Evolutionary conservation across 2,113 vertebrate genomes (phyloP).

Genomic region (Sphyrna mokarran): DNA sequence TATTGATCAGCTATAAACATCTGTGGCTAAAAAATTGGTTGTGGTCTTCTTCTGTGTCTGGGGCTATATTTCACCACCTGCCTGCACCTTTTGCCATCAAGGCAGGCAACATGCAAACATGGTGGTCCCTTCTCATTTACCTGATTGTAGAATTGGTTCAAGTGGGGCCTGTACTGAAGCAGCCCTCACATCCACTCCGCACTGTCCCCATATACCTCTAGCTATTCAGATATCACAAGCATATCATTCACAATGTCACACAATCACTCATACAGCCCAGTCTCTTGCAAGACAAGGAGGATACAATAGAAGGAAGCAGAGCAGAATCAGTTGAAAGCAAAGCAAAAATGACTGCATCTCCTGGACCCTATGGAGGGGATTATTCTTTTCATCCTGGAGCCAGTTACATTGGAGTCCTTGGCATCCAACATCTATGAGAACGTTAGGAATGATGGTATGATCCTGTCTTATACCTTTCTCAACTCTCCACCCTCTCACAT

Average conservation of each 20-base stretch:
- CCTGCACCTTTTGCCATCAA: neutral
- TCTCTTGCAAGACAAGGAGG: neutral
- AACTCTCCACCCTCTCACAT: neutral
- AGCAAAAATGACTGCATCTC: neutral
- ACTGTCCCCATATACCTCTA: neutral
- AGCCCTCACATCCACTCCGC: no score
- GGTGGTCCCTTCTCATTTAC: neutral
- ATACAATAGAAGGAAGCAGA: neutral
- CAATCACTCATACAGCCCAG: neutral
- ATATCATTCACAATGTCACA: neutral
- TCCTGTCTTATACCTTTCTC: neutral
- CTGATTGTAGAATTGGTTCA: neutral
- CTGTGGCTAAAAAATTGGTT: neutral
- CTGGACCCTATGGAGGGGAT: neutral
- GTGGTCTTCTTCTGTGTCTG: neutral
- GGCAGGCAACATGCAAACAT: neutral
- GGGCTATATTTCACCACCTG: neutral
- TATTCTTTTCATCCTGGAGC: neutral
- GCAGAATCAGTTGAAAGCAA: no score
- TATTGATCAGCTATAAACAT: slow-evolving; percentile 9
- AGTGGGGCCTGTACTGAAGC: neutral
- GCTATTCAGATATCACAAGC: neutral
- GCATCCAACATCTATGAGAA: neutral
- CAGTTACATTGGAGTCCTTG: neutral
- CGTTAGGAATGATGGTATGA: neutral